Evolutionary conservation across 2,888 invertebrate genomes (phyloP), one percentile per base, ranked within the genome.

Genomic region (Parnassius smintheus): DNA sequence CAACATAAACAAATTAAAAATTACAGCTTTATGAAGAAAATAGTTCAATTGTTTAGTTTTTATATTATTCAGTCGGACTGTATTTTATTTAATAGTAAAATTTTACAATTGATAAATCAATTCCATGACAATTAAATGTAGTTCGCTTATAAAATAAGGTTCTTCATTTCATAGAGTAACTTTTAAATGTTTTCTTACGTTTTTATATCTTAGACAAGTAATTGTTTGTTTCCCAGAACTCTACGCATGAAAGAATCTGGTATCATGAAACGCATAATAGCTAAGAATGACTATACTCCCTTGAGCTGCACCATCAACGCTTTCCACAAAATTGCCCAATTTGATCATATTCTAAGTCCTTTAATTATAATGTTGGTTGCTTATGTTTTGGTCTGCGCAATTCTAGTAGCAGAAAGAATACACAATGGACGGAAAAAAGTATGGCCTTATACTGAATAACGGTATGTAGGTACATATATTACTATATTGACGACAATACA

Each of bases 211-310:
- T 7, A 35, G 7, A 35, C 35, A 35, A 49, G n/a, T 44, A 45
- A 11, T 42, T 44, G 12, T 42, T 41, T 49, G 44, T 55, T 57
- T 79, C 75, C 13, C 78, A 85, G 85, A 7, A 71, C 69, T 8
- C 73, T 85, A 0, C 73, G 82, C 35, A 72, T 73, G 1, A 74
- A 72, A 65, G 86, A 85, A 71, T 65, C 72, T 0, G 85, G 85
- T 9, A 65, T 84, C 7, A 56, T 71, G 8, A 64, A 61, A 12
- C 65, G 66, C 9, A 51, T 68, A 4, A 48, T 69, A 1, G 49
- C 44, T 0, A 10, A 53, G 9, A 65, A 75, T 2, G 57, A 53
- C 1, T 64, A 71, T 48, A 63, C 68, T 2, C 71, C 72, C 0
- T 60, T 73, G 2, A 61, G 65, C 9, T 81, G 82, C 51, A 59